phyloP scores from a whole-genome alignment of 2,888 invertebrate genomes.

The Xanthorhoe spadicearia region DNA sequence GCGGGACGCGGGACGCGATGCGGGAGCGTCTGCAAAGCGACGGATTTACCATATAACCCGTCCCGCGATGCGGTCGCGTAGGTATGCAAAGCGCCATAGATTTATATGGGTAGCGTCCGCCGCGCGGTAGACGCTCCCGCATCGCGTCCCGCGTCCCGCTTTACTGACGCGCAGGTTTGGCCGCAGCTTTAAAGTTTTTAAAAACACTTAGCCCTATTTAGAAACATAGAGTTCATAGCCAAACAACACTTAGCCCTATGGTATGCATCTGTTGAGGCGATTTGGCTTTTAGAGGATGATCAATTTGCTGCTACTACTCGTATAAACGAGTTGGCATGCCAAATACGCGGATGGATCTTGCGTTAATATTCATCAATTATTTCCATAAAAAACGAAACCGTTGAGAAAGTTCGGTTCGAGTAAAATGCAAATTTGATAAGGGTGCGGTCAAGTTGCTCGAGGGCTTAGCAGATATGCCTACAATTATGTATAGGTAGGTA shows the following conservation, averaged over 20 bases:
- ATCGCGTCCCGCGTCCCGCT: no score
- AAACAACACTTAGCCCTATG: not conserved
- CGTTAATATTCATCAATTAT: conserved; percentile 32
- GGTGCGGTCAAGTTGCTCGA: conserved; percentile 30
- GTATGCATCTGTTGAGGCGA: not conserved
- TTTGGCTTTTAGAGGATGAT: not conserved
- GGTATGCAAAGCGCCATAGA: no score
- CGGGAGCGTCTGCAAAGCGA: no score
- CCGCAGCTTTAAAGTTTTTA: no score
- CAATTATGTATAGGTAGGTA: not conserved
- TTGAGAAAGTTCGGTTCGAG: conserved; percentile 32
- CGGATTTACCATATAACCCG: no score
- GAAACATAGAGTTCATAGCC: not conserved
- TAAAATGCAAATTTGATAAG: conserved; percentile 27
- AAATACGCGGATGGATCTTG: conserved; percentile 14
- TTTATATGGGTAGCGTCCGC: no score
- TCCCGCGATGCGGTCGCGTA: no score
- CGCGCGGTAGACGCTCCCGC: no score
- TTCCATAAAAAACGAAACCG: conserved; percentile 32
- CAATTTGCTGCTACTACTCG: not conserved
- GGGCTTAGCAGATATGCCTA: conserved; percentile 8
- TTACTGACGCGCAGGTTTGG: no score
- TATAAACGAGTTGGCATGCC: conserved; percentile 7
- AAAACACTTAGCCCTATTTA: no score
- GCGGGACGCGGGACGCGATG: no score